These are phyloP conservation scores for Tetanocera ferruginea DNA, from an alignment of 2,888 invertebrate genomes.

Conservation along the genomic window DNA sequence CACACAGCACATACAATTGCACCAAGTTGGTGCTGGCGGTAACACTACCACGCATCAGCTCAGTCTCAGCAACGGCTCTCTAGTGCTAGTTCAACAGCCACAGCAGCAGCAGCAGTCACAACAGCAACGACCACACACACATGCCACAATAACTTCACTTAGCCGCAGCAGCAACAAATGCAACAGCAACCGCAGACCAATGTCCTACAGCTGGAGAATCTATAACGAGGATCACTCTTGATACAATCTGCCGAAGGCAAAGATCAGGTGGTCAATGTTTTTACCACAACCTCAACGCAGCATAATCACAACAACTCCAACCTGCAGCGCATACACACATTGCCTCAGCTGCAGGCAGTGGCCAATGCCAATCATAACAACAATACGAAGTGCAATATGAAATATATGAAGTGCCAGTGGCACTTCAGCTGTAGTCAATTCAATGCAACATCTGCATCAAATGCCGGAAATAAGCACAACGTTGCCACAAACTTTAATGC, in stretches of 20 bases:
- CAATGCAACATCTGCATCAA: constrained; percentile 46
- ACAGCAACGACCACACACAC: constrained; percentile 28
- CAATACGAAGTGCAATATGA: constrained; percentile 40
- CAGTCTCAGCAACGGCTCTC: constrained; percentile 67
- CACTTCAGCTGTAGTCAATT: constrained; percentile 34
- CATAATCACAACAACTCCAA: constrained; percentile 46
- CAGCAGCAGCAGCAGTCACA: constrained; percentile 9
- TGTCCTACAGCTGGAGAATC: constrained; percentile 59
- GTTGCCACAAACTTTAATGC: constrained; percentile 55
- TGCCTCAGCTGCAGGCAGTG: constrained; percentile 50
- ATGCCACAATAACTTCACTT: not conserved
- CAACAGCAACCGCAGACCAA: constrained; percentile 48
- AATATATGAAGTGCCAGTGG: constrained; percentile 39
- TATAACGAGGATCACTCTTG: constrained; percentile 61
- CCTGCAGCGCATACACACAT: constrained; percentile 53
- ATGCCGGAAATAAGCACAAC: constrained; percentile 50
- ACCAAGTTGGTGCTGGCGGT: constrained; percentile 53
- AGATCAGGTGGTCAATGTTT: constrained; percentile 67
- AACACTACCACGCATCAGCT: constrained; percentile 64
- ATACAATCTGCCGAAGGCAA: constrained; percentile 64
- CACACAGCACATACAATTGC: constrained; percentile 58
- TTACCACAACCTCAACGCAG: constrained; percentile 50
- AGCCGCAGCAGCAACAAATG: not conserved
- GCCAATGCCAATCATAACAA: constrained; percentile 45
- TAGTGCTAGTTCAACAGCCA: constrained; percentile 58